Percentiles rank a stretch among this genome's conserved stretches.
Conservation (phyloP, 2,888 invertebrate species). For the Heliconius charithonia region DNA sequence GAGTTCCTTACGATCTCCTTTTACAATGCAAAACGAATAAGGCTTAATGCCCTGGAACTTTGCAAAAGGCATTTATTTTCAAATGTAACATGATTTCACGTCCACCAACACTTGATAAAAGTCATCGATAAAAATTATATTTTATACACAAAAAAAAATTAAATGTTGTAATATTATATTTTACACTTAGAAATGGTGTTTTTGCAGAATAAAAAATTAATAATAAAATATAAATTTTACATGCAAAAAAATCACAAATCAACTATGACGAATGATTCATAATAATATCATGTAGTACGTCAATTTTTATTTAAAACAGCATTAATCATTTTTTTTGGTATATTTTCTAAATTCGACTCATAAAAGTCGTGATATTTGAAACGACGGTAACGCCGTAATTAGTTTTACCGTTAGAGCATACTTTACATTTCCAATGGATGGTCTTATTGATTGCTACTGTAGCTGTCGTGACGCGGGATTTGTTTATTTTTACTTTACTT, state of each 20-base stretch:
- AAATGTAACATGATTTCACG: conserved; percentile 39
- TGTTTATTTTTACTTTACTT: conserved; percentile 62
- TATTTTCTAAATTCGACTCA: conserved; percentile 62
- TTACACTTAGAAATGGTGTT: neutral
- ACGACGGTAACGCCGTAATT: conserved; percentile 77
- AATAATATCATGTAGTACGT: too few species aligned
- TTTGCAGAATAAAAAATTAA: too few species aligned
- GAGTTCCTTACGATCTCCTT: conserved; percentile 44
- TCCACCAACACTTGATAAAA: conserved; percentile 40
- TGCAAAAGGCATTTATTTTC: conserved; percentile 40
- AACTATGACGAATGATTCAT: neutral
- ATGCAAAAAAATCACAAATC: neutral
- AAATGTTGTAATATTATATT: conserved; percentile 24
- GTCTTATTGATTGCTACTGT: conserved; percentile 61
- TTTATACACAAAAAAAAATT: too few species aligned
- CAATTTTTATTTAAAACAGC: conserved; percentile 43
- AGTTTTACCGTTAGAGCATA: conserved; percentile 75
- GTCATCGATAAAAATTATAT: conserved; percentile 28
- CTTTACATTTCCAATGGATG: conserved; percentile 71
- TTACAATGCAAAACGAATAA: conserved; percentile 42
- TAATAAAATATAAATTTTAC: neutral
- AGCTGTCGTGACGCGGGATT: conserved; percentile 64
- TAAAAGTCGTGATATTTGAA: conserved; percentile 72
- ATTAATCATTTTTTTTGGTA: conserved; percentile 71
- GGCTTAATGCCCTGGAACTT: conserved; percentile 38